Evolutionary conservation across 2,888 invertebrate genomes (phyloP).

Genomic region (Dendrolimus houi): DNA sequence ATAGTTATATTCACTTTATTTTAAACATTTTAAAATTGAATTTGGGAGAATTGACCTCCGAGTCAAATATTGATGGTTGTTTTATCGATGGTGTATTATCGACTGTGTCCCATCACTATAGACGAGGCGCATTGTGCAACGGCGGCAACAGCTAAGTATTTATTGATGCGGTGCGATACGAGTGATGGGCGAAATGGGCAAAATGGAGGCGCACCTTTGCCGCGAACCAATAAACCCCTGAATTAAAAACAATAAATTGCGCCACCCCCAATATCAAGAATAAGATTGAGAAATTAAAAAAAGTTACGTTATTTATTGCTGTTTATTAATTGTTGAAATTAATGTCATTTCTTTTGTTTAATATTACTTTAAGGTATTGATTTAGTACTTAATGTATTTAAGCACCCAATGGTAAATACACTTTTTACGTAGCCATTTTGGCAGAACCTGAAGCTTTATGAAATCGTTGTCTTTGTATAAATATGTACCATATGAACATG

Average conservation of each 20-base stretch:
- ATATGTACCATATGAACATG: too few relatives aligned
- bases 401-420: too few relatives aligned
- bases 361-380: background rate
- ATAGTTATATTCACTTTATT: too few relatives aligned
- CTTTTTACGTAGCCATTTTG: too few relatives aligned
- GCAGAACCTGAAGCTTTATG: too few relatives aligned
- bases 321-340: background rate
- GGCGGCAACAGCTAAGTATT: conserved; percentile 43
- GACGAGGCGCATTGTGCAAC: conserved; percentile 13
- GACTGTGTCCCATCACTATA: conserved; percentile 17
- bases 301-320: conserved; percentile 41
- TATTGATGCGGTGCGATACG: conserved; percentile 41
- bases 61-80: too few relatives aligned
- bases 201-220: background rate
- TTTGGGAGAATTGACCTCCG: too few relatives aligned
- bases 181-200: conserved; percentile 29
- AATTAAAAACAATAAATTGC: conserved; percentile 71
- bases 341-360: background rate
- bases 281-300: conserved; percentile 52
- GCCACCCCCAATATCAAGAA: conserved; percentile 23
- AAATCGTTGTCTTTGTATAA: too few relatives aligned
- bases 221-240: conserved; percentile 17
- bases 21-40: too few relatives aligned
- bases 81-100: conserved; percentile 4
- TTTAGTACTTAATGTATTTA: background rate